Evolutionary conservation across 1,140 invertebrate genomes (phyloP).

Genomic region (Solenopsis fugax): DNA sequence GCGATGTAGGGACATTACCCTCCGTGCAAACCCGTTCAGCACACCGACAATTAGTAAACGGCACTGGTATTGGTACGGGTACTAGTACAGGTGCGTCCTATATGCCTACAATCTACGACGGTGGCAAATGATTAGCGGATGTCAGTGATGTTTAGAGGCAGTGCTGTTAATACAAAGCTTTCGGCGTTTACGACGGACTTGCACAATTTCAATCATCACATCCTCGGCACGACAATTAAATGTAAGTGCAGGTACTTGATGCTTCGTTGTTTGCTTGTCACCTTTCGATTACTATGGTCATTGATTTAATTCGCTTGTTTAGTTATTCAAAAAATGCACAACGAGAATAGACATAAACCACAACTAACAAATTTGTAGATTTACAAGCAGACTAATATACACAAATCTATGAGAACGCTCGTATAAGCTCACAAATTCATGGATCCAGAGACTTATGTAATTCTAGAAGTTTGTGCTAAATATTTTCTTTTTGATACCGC

Average conservation of each 20-base stretch:
- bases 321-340: background rate
- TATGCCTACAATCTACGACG: conserved; percentile 72
- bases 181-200: conserved; percentile 41
- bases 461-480: background rate
- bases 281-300: conserved; percentile 48
- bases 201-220: conserved; percentile 16
- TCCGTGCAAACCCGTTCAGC: conserved; percentile 48
- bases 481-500: background rate
- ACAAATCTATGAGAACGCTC: background rate
- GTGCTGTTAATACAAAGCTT: conserved; percentile 74
- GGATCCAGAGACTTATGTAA: background rate
- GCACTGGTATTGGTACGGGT: conserved; percentile 67
- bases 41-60: conserved; percentile 61
- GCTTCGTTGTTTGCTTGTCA: conserved; percentile 22
- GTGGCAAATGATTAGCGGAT: conserved; percentile 73
- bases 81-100: conserved; percentile 74
- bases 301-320: background rate
- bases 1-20: conserved; percentile 21
- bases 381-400: background rate
- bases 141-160: conserved; percentile 72
- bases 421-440: background rate
- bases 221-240: background rate
- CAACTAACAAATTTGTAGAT: background rate
- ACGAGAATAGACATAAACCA: background rate
- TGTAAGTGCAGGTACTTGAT: conserved; percentile 19